Evolutionary conservation across 2,797 vertebrate species (phyloP).

Genomic region (Paguma larvata): DNA sequence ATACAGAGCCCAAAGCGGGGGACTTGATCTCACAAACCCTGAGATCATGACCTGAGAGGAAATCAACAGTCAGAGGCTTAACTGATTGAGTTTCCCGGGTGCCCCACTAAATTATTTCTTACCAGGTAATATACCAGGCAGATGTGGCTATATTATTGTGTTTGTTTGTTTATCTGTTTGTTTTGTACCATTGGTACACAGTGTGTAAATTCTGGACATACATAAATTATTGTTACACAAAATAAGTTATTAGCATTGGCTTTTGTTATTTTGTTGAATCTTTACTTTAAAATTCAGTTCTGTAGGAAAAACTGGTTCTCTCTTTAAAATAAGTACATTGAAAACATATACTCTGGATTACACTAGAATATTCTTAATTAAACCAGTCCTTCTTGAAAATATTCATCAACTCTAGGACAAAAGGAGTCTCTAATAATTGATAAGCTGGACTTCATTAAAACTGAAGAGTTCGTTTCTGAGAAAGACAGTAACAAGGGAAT

Average conservation of each 20-base stretch:
- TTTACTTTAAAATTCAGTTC: not conserved
- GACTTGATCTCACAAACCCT: no score
- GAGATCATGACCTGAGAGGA: no score
- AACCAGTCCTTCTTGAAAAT: not conserved
- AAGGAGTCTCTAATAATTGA: not conserved
- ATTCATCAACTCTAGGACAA: not conserved
- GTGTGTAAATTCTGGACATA: not conserved
- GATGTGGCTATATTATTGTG: not conserved
- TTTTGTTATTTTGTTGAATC: not conserved
- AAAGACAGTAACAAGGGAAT: not conserved
- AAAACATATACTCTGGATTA: not conserved
- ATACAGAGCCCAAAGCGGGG: no score
- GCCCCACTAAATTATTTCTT: not conserved
- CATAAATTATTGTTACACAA: not conserved
- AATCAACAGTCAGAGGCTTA: no score
- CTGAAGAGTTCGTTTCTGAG: not conserved
- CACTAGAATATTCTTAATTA: not conserved
- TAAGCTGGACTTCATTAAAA: not conserved
- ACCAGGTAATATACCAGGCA: not conserved
- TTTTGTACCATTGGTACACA: not conserved
- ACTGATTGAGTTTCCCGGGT: no score
- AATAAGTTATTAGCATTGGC: not conserved
- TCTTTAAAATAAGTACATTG: not conserved
- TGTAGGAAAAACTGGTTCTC: not conserved
- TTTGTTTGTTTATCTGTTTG: not conserved